Evolutionary conservation across 2,888 invertebrate species (phyloP).

Genomic region (Monopis laevigella): DNA sequence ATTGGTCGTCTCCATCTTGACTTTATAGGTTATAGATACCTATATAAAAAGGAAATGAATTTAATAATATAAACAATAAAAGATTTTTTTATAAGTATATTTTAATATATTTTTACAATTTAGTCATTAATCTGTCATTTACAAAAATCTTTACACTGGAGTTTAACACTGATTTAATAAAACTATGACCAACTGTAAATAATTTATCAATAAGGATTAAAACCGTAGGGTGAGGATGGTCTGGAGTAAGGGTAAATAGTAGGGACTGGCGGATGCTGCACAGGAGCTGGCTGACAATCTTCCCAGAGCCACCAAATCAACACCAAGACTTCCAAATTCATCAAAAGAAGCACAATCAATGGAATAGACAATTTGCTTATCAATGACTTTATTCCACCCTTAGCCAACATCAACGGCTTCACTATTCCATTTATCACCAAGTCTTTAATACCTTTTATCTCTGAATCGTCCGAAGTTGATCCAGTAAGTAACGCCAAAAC

Average conservation of each 20-base stretch:
- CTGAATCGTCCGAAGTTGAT: slow-evolving; percentile 29
- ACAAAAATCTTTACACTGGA: background rate
- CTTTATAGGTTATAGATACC: no score
- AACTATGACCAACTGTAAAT: background rate
- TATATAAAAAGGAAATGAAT: no score
- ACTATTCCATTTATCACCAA: slow-evolving; percentile 45
- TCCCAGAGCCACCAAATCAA: slow-evolving; percentile 63
- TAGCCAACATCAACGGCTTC: slow-evolving; percentile 40
- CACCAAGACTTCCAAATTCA: slow-evolving; percentile 50
- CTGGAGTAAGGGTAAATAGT: slow-evolving; percentile 25
- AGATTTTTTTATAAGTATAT: no score
- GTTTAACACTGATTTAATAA: background rate
- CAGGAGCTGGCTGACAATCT: slow-evolving; percentile 34
- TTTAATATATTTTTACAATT: background rate
- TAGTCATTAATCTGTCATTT: background rate
- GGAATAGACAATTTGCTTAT: slow-evolving; percentile 53
- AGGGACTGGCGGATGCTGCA: slow-evolving; percentile 17
- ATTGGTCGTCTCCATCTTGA: no score
- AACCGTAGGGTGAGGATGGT: slow-evolving; percentile 26
- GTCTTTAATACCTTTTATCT: slow-evolving; percentile 42
- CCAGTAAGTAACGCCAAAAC: slow-evolving; percentile 40
- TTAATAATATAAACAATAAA: no score
- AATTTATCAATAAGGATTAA: slow-evolving; percentile 30
- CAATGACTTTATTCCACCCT: slow-evolving; percentile 45
- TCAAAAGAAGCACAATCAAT: slow-evolving; percentile 41